Percentiles rank a stretch among this genome's conserved stretches.
Evolutionary conservation across 2,797 vertebrate species (phyloP).

Genomic region (Notamacropus eugenii): DNA sequence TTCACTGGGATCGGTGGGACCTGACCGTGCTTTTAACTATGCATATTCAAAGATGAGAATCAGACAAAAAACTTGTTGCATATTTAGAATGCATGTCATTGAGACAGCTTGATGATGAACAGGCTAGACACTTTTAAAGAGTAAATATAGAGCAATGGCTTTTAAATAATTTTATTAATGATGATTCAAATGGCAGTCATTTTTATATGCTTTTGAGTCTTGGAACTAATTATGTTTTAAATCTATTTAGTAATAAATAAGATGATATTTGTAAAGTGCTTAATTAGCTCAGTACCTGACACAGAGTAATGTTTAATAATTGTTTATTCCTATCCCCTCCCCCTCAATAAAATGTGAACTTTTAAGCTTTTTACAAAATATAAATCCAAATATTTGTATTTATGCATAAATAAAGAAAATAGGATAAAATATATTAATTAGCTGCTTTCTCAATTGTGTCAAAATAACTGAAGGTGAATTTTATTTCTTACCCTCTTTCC

Average conservation of each 20-base stretch:
- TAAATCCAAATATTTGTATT: background rate
- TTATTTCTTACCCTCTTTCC: conserved; percentile 50
- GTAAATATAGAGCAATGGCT: conserved; percentile 44
- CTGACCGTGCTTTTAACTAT: background rate
- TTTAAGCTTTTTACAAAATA: background rate
- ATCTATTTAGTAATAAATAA: background rate
- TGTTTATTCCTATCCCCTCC: background rate
- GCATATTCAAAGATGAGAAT: conserved; percentile 24
- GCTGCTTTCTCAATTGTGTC: conserved; percentile 60
- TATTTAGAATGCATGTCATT: conserved; percentile 34
- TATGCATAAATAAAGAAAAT: conserved; percentile 4
- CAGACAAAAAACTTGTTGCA: conserved; percentile 39
- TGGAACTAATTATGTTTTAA: background rate
- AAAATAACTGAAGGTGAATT: conserved; percentile 57
- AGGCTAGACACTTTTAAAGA: conserved; percentile 27
- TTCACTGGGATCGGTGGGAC: conserved; percentile 8
- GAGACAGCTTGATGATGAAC: conserved; percentile 47
- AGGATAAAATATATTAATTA: conserved; percentile 1
- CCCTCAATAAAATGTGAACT: background rate
- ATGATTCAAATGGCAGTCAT: background rate
- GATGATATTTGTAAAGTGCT: background rate
- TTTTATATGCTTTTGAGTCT: conserved; percentile 38
- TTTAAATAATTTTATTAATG: conserved; percentile 45
- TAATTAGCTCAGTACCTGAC: background rate
- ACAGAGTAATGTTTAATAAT: background rate